Percentiles rank a stretch among this genome's conserved stretches.
phyloP scores from a whole-genome alignment of 2,113 vertebrate genomes.

The Phrynocephalus versicolor region DNA sequence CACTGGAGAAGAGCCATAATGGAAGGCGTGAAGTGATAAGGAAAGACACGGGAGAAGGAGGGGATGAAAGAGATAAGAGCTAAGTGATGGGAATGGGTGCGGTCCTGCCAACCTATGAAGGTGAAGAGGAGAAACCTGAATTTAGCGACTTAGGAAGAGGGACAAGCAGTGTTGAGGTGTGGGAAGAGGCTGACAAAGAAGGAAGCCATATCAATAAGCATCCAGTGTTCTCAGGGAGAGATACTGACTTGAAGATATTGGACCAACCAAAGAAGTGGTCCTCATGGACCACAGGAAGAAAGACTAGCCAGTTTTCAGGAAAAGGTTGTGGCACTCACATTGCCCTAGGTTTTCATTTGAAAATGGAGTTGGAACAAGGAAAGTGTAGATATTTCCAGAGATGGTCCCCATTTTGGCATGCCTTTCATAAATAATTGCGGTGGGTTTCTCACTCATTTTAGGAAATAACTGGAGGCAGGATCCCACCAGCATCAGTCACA shows the following conservation, averaged over 20 bases:
- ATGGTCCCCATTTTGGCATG: neutral
- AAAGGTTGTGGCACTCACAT: neutral
- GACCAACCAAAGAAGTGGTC: neutral
- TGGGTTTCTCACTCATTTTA: too few relatives aligned
- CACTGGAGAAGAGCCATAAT: slow-evolving; percentile 53
- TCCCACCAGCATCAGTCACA: neutral
- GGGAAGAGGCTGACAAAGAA: neutral
- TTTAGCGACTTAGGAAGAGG: neutral
- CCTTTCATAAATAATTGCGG: too few relatives aligned
- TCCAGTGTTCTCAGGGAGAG: neutral
- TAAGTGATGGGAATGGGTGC: slow-evolving; percentile 61
- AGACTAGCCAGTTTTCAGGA: neutral
- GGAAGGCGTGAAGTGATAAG: slow-evolving; percentile 47
- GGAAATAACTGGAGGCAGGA: neutral
- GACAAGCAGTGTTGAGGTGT: neutral
- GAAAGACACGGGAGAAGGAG: slow-evolving; percentile 63
- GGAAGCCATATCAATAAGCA: neutral
- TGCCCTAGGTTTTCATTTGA: neutral
- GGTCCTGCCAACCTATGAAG: slow-evolving; percentile 58
- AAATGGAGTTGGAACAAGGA: neutral
- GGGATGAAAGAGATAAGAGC: slow-evolving; percentile 57
- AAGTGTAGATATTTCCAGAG: neutral
- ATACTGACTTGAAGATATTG: neutral
- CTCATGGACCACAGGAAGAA: too few relatives aligned
- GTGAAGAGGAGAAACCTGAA: slow-evolving; percentile 59